These are phyloP conservation scores for Blomia tropicalis DNA, from an alignment of 2,888 invertebrate genomes.

Conservation along the genomic window DNA sequence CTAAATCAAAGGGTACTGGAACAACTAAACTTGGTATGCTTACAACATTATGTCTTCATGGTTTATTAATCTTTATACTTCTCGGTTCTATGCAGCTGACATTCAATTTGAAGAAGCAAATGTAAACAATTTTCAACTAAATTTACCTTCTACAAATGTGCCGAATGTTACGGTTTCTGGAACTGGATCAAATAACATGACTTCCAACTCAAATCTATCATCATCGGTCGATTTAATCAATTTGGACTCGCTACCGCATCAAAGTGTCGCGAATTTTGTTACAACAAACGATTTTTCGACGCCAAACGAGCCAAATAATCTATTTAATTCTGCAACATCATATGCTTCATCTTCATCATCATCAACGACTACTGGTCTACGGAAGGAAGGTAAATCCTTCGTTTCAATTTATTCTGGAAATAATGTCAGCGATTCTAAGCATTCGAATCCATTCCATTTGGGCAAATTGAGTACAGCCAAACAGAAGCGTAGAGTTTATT, in stretches of 20 bases:
- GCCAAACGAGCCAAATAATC: not conserved
- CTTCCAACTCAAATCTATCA: not conserved
- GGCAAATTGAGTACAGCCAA: slow-evolving; percentile 1
- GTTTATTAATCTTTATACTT: not conserved
- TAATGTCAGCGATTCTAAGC: not conserved
- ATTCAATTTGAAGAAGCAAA: slow-evolving; percentile 11
- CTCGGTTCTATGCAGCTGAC: not conserved
- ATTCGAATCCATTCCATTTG: not conserved
- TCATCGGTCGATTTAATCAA: not conserved
- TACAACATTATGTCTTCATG: not conserved
- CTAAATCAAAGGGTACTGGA: slow-evolving; percentile 78
- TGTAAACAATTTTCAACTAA: not conserved
- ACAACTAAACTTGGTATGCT: slow-evolving; percentile 66
- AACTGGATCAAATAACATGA: not conserved
- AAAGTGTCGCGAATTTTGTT: not conserved
- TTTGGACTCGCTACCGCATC: not conserved
- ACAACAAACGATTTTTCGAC: not conserved
- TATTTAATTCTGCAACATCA: not conserved
- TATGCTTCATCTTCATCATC: not conserved
- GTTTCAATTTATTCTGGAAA: not conserved
- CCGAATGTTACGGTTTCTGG: not conserved
- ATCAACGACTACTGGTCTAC: not conserved
- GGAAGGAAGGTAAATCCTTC: slow-evolving; percentile 2
- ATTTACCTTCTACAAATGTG: not conserved
- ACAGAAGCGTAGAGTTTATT: slow-evolving; percentile 10